phyloP scores from a whole-genome alignment of 2,888 invertebrate species.

The Hydroisotoma schaefferi region DNA sequence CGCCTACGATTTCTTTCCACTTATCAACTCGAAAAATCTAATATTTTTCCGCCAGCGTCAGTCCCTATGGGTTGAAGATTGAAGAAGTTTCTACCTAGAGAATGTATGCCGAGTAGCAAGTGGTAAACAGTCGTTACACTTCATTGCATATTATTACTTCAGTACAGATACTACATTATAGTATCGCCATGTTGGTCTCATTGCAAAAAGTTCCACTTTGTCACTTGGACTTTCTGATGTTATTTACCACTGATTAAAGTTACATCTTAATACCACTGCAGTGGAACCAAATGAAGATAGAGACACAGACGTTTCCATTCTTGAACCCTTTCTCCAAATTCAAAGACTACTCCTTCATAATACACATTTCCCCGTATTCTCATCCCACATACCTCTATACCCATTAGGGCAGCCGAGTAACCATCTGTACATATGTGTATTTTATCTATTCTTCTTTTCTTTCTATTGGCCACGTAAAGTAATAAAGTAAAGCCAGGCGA shows the following conservation, averaged over 20 bases:
- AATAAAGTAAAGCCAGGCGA: slow-evolving; percentile 11
- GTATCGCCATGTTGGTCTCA: too few species aligned
- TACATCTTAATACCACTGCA: not conserved
- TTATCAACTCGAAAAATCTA: slow-evolving; percentile 48
- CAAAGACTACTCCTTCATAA: too few species aligned
- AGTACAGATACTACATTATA: too few species aligned
- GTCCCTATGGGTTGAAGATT: slow-evolving; percentile 15
- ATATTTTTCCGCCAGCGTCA: slow-evolving; percentile 42
- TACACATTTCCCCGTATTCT: too few species aligned
- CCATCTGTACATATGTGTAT: too few species aligned
- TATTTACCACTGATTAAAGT: not conserved
- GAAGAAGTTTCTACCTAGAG: too few species aligned
- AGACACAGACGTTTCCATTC: too few species aligned
- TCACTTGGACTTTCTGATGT: too few species aligned
- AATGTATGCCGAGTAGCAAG: slow-evolving; percentile 9
- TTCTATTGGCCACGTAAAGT: slow-evolving; percentile 15
- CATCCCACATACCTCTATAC: not conserved
- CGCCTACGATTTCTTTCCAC: slow-evolving; percentile 48
- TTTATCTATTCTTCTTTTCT: not conserved
- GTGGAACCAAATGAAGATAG: too few species aligned
- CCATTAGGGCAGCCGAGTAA: not conserved
- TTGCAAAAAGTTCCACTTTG: too few species aligned
- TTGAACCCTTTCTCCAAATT: too few species aligned
- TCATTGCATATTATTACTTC: too few species aligned
- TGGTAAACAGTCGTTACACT: not conserved